Evolutionary conservation across 1,140 invertebrate species (phyloP).

Genomic region (Melipona quadrifasciata): DNA sequence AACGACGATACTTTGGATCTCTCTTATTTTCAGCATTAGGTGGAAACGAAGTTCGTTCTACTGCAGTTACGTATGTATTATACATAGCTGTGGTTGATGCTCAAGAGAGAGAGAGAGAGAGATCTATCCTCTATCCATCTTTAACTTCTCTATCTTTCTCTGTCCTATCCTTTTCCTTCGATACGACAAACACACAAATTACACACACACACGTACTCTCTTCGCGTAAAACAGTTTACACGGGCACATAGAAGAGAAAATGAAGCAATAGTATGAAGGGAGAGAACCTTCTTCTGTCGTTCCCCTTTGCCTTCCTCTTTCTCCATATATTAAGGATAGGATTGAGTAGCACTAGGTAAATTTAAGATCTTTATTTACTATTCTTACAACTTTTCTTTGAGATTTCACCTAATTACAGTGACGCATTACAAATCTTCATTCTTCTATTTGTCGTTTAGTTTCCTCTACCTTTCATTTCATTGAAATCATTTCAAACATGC

Average conservation of each 20-base stretch:
- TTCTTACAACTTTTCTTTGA: no score
- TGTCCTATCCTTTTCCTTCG: neutral
- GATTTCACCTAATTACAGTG: no score
- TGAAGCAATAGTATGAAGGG: conserved; percentile 24
- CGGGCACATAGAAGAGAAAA: neutral
- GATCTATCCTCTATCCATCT: no score
- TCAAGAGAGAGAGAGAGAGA: neutral
- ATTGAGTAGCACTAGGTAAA: no score
- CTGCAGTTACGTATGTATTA: no score
- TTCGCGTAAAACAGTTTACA: neutral
- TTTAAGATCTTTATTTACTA: no score
- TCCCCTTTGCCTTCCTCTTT: neutral
- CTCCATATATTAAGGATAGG: neutral
- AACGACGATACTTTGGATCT: neutral
- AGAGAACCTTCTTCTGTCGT: neutral
- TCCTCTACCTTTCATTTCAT: no score
- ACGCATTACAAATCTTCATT: neutral
- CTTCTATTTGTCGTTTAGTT: neutral
- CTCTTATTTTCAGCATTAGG: neutral
- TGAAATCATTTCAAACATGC: no score
- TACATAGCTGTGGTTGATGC: conserved; percentile 29
- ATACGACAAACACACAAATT: neutral
- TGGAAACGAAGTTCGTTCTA: neutral
- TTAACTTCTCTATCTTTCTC: no score
- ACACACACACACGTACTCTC: neutral